Evolutionary conservation across 2,113 vertebrate genomes (phyloP).

Genomic region (Prietella phreatophila): DNA sequence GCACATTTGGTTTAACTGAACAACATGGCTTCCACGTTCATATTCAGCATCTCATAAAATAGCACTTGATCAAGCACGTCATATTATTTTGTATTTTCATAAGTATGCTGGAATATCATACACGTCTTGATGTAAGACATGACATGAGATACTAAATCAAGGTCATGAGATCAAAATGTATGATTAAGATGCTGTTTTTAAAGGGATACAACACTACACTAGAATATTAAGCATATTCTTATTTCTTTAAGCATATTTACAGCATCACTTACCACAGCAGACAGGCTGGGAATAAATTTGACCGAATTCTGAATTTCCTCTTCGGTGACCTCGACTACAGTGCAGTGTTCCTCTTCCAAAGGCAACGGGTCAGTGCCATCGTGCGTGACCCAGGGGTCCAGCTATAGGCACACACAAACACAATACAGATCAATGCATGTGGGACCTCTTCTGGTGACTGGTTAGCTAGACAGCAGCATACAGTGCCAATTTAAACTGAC

Average conservation of each 20-base stretch:
- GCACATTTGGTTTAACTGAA: not conserved
- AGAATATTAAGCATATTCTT: not conserved
- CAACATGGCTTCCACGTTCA: not conserved
- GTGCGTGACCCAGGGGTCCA: slow-evolving; percentile 88
- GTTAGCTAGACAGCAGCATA: not conserved
- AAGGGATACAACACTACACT: not conserved
- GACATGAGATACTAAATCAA: not conserved
- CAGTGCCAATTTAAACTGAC: not conserved
- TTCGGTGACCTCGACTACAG: slow-evolving; percentile 91
- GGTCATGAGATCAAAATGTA: not conserved
- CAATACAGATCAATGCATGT: slow-evolving; percentile 3
- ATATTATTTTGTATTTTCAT: not conserved
- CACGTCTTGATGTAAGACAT: not conserved
- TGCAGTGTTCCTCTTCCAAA: slow-evolving; percentile 93
- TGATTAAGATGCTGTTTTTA: not conserved
- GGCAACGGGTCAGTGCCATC: slow-evolving; percentile 80
- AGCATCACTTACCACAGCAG: slow-evolving; percentile 83
- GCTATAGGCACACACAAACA: slow-evolving; percentile 62
- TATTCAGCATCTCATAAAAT: not conserved
- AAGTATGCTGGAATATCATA: not conserved
- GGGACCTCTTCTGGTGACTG: not conserved
- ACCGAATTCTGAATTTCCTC: slow-evolving; percentile 97
- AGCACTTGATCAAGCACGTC: not conserved
- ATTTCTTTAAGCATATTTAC: not conserved
- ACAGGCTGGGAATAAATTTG: slow-evolving; percentile 91